Conservation (phyloP, 2,888 invertebrate genomes). For the Shargacucullia verbasci region DNA sequence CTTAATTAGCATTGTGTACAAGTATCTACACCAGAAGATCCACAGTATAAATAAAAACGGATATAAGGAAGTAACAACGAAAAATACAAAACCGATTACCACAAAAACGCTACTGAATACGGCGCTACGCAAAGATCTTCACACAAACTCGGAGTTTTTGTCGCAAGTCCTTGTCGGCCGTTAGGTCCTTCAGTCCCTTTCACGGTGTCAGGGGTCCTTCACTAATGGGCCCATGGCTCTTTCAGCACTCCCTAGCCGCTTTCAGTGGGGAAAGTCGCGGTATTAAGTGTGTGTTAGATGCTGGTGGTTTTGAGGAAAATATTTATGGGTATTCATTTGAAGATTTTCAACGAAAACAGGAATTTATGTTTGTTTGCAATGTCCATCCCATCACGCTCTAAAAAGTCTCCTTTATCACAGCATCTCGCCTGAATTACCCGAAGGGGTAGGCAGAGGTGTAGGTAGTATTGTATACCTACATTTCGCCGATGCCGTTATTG, state of each 20-base stretch:
- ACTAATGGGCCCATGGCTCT: constrained; percentile 72
- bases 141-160: constrained; percentile 47
- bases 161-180: constrained; percentile 50
- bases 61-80: constrained; percentile 21
- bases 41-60: too few species aligned
- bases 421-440: too few species aligned
- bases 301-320: constrained; percentile 5
- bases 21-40: too few species aligned
- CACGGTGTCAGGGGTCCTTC: constrained; percentile 70
- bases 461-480: too few species aligned
- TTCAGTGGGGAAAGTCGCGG: constrained; percentile 47
- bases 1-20: too few species aligned
- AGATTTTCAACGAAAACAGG: too few species aligned
- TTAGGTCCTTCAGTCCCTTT: constrained; percentile 67
- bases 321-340: too few species aligned
- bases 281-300: constrained; percentile 35
- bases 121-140: constrained; percentile 29
- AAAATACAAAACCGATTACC: constrained; percentile 38
- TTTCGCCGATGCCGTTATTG: too few species aligned
- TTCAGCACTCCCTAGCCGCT: constrained; percentile 64
- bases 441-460: too few species aligned
- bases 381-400: too few species aligned
- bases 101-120: constrained; percentile 46
- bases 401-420: too few species aligned
- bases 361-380: too few species aligned